Conservation (phyloP, 2,888 invertebrate genomes). For the Temnothorax unifasciatus region DNA sequence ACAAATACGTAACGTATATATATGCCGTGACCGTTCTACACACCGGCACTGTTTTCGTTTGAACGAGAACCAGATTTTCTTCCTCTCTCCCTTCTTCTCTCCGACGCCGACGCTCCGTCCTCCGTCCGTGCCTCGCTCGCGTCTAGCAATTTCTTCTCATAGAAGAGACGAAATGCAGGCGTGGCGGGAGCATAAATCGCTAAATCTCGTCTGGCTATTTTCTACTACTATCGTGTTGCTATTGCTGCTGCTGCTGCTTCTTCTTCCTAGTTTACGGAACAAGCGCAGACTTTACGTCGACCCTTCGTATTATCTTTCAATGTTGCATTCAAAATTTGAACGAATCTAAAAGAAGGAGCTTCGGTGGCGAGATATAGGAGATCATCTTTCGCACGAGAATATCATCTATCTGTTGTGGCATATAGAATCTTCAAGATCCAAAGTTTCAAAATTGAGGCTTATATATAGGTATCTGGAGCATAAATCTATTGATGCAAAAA, state of each 20-base stretch:
- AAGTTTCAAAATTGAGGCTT: constrained; percentile 14
- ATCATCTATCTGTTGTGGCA: constrained; percentile 11
- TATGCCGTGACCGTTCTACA: constrained; percentile 51
- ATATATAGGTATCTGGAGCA: not conserved
- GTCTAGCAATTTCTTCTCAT: constrained; percentile 71
- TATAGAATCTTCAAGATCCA: constrained; percentile 20
- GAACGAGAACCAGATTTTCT: constrained; percentile 55
- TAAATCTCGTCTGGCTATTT: constrained; percentile 67
- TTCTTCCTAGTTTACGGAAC: constrained; percentile 23
- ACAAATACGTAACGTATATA: constrained; percentile 69
- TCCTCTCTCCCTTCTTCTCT: constrained; percentile 47
- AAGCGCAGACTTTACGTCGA: constrained; percentile 34
- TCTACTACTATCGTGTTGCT: constrained; percentile 14
- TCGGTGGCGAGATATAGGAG: not conserved
- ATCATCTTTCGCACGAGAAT: constrained; percentile 13
- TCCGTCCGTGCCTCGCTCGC: constrained; percentile 28
- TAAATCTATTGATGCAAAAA: not conserved
- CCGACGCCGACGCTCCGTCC: not conserved
- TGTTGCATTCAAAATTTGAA: constrained; percentile 35
- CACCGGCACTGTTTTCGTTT: constrained; percentile 64
- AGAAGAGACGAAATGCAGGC: constrained; percentile 72
- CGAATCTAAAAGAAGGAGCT: not conserved
- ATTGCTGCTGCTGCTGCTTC: not conserved
- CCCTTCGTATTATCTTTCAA: not conserved
- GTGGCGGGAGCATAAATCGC: constrained; percentile 73